Conservation (phyloP, 2,113 vertebrate genomes). For the Engystomops pustulosus region DNA sequence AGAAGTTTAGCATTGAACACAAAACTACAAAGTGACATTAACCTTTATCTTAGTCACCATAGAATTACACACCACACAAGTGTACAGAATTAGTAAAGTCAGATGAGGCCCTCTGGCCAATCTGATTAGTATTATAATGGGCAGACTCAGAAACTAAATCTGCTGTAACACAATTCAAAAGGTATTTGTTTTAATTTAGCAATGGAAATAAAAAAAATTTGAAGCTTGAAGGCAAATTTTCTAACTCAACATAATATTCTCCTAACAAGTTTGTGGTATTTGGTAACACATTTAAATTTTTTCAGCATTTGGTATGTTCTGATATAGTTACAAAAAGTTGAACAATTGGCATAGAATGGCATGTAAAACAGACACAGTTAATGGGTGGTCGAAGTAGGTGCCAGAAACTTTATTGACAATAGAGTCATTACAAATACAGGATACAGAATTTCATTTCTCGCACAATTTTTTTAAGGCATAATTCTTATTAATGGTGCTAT, state of each 20-base stretch:
- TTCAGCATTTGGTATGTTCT: slow-evolving; percentile 23
- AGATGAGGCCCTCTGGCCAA: slow-evolving; percentile 38
- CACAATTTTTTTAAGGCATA: slow-evolving; percentile 12
- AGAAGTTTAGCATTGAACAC: too few species aligned
- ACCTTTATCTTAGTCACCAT: too few species aligned
- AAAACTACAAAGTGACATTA: too few species aligned
- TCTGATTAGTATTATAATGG: slow-evolving; percentile 47
- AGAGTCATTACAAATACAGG: slow-evolving; percentile 7
- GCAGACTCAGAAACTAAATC: slow-evolving; percentile 25
- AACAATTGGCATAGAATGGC: slow-evolving; percentile 36
- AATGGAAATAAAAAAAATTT: slow-evolving; percentile 35
- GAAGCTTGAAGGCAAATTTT: slow-evolving; percentile 47
- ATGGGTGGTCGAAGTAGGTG: slow-evolving; percentile 48
- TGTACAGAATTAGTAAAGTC: slow-evolving; percentile 25
- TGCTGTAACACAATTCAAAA: slow-evolving; percentile 37
- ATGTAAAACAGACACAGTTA: slow-evolving; percentile 36
- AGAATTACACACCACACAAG: neutral
- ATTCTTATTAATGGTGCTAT: slow-evolving; percentile 35
- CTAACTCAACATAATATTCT: slow-evolving; percentile 27
- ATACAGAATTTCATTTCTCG: slow-evolving; percentile 44
- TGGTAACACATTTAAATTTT: slow-evolving; percentile 55
- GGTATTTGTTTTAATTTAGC: slow-evolving; percentile 54
- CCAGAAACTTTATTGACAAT: slow-evolving; percentile 40
- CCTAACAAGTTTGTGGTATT: slow-evolving; percentile 45
- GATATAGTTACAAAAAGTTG: slow-evolving; percentile 35